Evolutionary conservation across 2,888 invertebrate genomes (phyloP), one percentile per base, ranked within the genome.

Genomic region (Phrixothrix hirtus): DNA sequence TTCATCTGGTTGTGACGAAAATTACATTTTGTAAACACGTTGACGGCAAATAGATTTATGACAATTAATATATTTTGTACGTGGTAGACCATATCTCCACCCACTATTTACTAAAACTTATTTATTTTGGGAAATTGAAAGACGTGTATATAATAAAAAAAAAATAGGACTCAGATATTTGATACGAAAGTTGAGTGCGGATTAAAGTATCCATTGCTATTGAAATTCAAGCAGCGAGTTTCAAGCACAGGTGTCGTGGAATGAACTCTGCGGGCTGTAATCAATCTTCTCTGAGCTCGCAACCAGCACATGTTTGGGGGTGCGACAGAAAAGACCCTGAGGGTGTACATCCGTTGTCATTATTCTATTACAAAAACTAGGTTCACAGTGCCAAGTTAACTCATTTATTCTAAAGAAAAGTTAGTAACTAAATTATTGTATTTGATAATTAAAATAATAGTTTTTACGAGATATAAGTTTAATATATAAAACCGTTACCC

Each of bases 251-350:
- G 45, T 45, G 44, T 25, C 44, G 45, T 21, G 45, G 34, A 47
- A 48, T 43, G 37, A 47, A 47, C 47, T 47, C 47, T 53, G 53
- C 53, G 53, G 53, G 53, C 37, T 53, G 53, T 53, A 47, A 53
- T 53, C 53, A 53, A 53, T 53, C 53, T 53, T 43, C 37, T 27
- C 21, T 21, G 32, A 46, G 35, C 34, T 37, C 30, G 17, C 16
- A 45, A 29, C 38, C 47, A 35, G 45, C 51, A 38, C 29, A 46
- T 35, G 39, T 45, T 45, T 43, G 51, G 51, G 51, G 51, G 38
- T 44, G 45, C 32, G 32, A 32, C 35, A 31, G 43, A 37, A 44
- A 35, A 21, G 32, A 39, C 38, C 51, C 49, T 45, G 51, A 38
- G 51, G 51, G 51, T 39, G 37, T 15, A 41, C 42, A 43, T 43